These are phyloP conservation scores for Busseola fusca DNA, from an alignment of 2,888 invertebrate species.

Conservation along the genomic window DNA sequence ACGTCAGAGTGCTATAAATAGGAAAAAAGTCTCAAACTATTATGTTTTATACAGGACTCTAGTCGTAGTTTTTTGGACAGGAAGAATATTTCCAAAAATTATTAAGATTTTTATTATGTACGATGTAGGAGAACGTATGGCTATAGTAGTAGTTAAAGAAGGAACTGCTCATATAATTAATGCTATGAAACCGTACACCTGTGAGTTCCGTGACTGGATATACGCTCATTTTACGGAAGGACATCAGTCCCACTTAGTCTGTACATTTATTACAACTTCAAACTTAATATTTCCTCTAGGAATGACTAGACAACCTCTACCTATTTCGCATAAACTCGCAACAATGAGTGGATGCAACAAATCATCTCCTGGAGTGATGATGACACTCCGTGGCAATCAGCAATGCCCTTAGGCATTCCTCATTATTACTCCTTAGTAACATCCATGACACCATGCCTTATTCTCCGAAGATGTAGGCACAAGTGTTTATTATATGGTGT, in stretches of 20 bases:
- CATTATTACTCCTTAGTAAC: too few relatives aligned
- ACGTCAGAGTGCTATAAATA: neutral
- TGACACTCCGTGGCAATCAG: neutral
- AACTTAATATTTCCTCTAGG: conserved; percentile 21
- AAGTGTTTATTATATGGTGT: neutral
- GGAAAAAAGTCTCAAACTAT: neutral
- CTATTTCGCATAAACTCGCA: neutral
- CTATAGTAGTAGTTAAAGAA: neutral
- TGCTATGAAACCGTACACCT: conserved; percentile 26
- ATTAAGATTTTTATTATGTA: neutral
- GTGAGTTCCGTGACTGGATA: conserved; percentile 12
- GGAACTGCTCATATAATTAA: conserved; percentile 4
- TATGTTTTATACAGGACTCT: neutral
- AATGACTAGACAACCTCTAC: conserved; percentile 6
- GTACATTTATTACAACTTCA: conserved; percentile 14
- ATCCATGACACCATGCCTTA: neutral
- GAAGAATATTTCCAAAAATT: neutral
- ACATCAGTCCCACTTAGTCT: conserved; percentile 32
- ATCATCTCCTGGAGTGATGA: neutral
- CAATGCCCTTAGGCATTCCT: neutral
- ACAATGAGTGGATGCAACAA: neutral
- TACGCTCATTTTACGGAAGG: conserved; percentile 26
- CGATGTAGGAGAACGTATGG: neutral
- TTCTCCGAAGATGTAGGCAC: neutral
- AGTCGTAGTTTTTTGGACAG: neutral